phyloP scores from a whole-genome alignment of 2,113 vertebrate genomes.

The Forbesichthys papilliferus region DNA sequence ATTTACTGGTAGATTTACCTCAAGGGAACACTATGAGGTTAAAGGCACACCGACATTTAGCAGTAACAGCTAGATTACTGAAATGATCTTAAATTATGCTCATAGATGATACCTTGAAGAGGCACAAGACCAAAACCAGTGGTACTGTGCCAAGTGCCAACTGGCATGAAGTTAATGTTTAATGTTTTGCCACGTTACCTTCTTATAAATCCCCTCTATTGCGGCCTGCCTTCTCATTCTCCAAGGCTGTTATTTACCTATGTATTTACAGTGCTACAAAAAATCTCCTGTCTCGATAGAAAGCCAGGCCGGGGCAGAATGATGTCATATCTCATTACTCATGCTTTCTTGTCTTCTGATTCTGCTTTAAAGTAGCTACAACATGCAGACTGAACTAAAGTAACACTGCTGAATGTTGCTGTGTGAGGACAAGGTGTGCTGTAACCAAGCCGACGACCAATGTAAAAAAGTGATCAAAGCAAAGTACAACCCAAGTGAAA shows the following conservation, averaged over 20 bases:
- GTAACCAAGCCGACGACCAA: background rate
- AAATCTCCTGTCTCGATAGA: slow-evolving; percentile 5
- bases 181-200: no score
- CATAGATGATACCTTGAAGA: no score
- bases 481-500: background rate
- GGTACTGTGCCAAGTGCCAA: no score
- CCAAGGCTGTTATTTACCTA: no score
- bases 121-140: no score
- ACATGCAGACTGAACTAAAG: background rate
- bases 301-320: slow-evolving; percentile 2
- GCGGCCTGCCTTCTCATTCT: no score
- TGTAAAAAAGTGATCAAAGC: slow-evolving; percentile 20
- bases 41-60: no score
- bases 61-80: no score
- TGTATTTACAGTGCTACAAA: slow-evolving; percentile 30
- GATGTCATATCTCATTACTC: slow-evolving; percentile 25
- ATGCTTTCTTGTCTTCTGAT: slow-evolving; percentile 15
- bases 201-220: no score
- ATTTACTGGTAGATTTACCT: slow-evolving; percentile 10
- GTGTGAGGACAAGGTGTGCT: slow-evolving; percentile 3
- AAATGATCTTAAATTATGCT: no score
- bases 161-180: no score
- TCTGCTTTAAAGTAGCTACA: slow-evolving; percentile 13
- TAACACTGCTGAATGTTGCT: background rate
- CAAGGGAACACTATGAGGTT: background rate